A percentile compares a stretch with the other conserved stretches of the same genome.
phyloP scores from a whole-genome alignment of 2,113 vertebrate species.

The Ariopsis seemanni region DNA sequence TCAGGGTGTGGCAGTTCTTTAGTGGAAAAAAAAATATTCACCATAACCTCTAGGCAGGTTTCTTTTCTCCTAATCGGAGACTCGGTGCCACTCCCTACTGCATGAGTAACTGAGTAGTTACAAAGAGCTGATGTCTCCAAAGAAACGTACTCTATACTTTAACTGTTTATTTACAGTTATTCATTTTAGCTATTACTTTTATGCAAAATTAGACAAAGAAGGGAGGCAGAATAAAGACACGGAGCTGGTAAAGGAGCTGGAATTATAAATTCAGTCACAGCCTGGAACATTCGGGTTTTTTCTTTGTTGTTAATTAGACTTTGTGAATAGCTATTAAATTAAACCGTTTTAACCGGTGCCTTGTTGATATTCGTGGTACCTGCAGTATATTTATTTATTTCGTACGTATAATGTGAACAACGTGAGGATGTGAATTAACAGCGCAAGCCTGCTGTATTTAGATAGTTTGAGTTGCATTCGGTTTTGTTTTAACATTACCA shows the following conservation, averaged over 20 bases:
- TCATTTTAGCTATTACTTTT: not conserved
- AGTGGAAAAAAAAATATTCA: not conserved
- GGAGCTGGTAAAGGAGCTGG: not conserved
- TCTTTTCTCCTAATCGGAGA: conserved; percentile 30
- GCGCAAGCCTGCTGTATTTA: not conserved
- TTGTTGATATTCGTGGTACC: not conserved
- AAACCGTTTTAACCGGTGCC: not conserved
- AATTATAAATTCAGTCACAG: not conserved
- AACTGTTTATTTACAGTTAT: not conserved
- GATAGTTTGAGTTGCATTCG: not conserved
- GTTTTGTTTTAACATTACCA: not conserved
- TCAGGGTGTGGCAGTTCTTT: conserved; percentile 33
- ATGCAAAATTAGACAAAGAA: not conserved
- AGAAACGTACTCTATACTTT: not conserved
- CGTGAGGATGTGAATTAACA: not conserved
- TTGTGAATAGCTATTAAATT: not conserved
- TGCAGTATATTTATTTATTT: conserved; percentile 12
- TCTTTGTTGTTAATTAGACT: not conserved
- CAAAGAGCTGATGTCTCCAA: not conserved
- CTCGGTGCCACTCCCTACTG: not conserved
- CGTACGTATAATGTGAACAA: not conserved
- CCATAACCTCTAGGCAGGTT: conserved; percentile 14
- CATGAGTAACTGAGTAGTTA: conserved; percentile 6
- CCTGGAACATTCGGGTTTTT: not conserved
- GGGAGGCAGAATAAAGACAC: not conserved